Evolutionary conservation across 2,113 vertebrate genomes (phyloP), one percentile per base, ranked within the genome.

Genomic region (zebrafish (Danio rerio)): DNA sequence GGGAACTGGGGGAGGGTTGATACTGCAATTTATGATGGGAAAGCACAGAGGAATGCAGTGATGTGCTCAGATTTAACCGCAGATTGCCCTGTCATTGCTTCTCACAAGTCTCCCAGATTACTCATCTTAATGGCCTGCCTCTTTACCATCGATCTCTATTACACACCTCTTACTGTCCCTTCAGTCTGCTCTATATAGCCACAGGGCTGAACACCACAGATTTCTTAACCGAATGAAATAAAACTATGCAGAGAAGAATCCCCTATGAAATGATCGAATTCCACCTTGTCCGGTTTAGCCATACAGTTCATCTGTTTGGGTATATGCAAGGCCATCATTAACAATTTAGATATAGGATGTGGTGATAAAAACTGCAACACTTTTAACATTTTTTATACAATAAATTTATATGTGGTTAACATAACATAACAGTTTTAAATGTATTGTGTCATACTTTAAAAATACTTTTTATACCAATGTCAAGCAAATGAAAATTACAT

Each of bases 71-170:
- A 84, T 90, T 92, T 88, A 90, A 92, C 90, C 91, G 86, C 90
- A 93, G 93, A 85, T 85, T 78, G 68, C 83, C 87, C 72, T 80
- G 84, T 92, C 88, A 65, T 92, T 88, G 92, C 90, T 94, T 95
- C 90, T 92, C 93, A 94, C 93, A 94, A 90, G 94, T 91, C 91
- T 86, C 83, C 82, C 85, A 88, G 88, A 92, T 93, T 93, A 92
- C 85, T 94, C 92, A 94, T 78, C 87, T 89, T 84, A 86, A 87
- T 59, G 6, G 85, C 85, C 85, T 86, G 91, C 81, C 86, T 87
- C 53, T 87, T 81, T 88, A 81, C 84, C 87, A 40, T 72, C 71
- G 31, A 18, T 77, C 52, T 56, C 50, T 45, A 6, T 59, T 40
- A 86, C 87, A 86, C 90, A 88, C 84, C 71, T 69, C 78, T 72